A percentile compares a stretch with the other conserved stretches of the same genome.
These are phyloP conservation scores for Xyliphius kryptos DNA, from an alignment of 2,113 vertebrate species.

Conservation along the genomic window DNA sequence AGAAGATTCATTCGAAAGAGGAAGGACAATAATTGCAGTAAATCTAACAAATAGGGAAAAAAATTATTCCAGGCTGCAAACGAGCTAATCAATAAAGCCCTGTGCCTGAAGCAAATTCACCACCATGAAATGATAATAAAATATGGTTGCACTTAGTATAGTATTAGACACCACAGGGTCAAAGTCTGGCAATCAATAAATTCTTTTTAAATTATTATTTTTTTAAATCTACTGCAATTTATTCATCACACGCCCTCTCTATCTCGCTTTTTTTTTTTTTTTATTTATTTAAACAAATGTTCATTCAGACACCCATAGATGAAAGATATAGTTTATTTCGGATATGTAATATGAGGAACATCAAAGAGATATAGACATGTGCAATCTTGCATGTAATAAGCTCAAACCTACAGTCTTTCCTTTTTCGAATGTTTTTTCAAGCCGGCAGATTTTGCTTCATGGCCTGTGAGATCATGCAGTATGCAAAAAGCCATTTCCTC, in stretches of 20 bases:
- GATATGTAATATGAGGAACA: conserved; percentile 52
- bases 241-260: no score
- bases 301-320: no score
- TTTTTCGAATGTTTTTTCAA: background rate
- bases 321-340: conserved; percentile 38
- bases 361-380: conserved; percentile 61
- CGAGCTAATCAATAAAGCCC: background rate
- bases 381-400: conserved; percentile 70
- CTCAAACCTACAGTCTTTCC: conserved; percentile 42
- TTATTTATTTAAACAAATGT: no score
- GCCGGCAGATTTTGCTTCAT: background rate
- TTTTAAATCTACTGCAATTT: no score
- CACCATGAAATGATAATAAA: background rate
- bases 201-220: no score
- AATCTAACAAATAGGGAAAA: conserved; percentile 12
- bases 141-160: no score
- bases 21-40: conserved; percentile 7
- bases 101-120: background rate
- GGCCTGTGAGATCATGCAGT: no score
- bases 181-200: no score
- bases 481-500: no score
- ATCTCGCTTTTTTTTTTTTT: no score
- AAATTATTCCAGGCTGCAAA: no score
- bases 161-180: no score
- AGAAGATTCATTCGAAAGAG: background rate